Evolutionary conservation across 2,797 vertebrate species (phyloP), one percentile per base, ranked within the genome.

Genomic region (Sternotherus odoratus): DNA sequence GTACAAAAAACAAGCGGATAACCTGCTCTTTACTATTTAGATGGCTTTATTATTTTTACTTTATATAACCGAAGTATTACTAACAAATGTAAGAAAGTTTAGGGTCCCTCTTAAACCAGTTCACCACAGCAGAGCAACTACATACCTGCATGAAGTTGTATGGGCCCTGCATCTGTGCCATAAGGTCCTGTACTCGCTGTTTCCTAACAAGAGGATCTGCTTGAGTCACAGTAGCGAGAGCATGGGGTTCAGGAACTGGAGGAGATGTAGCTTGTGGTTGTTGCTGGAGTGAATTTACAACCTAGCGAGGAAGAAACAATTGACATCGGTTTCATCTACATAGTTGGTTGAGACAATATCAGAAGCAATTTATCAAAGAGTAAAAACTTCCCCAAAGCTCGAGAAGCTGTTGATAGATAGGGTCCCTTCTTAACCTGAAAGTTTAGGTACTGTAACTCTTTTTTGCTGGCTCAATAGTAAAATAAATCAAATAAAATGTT

Each of bases 141-240:
- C 97, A 92, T 94, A 99, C 99, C 99, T 99, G 99, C 99, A 99
- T 99, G 97, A 99, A 99, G 97, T 99, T 99, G 97, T 99, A 99
- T 0, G 99, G 99, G 49, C 99, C 99, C 96, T 99, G 99, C 99
- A 99, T 99, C 97, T 99, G 99, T 39, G 99, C 99, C 99, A 99
- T 99, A 77, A 99, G 99, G 97, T 99, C 99, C 96, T 99, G 99
- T 90, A 99, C 99, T 46, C 97, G 98, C 97, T 99, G 99, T 92
- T 99, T 99, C 97, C 99, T 98, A 94, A 99, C 98, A 91, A 99
- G 98, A 4, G 99, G 99, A 96, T 99, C 99, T 46, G 98, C 96
- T 75, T 99, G 98, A 90, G 99, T 96, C 89, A 98, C 97, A 4
- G 98, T 91, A 92, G 97, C 98, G 97, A 99, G 94, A 6, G 94